Conservation (phyloP, 2,888 invertebrate species). For the Ormyrus labotus region DNA sequence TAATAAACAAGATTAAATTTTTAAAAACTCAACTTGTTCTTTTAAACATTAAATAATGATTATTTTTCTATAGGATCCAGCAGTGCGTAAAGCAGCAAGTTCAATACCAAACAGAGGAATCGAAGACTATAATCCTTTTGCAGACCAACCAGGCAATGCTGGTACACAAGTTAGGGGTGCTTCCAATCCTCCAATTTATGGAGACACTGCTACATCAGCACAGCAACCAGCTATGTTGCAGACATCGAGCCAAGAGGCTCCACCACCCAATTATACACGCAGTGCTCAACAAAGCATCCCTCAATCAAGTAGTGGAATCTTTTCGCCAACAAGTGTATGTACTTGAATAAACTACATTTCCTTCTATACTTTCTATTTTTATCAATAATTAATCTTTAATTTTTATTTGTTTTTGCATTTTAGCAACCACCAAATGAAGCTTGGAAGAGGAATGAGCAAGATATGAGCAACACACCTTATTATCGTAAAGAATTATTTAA, state of each 20-base stretch:
- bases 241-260: conserved; percentile 80
- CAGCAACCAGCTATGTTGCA: conserved; percentile 89
- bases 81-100: conserved; percentile 93
- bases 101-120: conserved; percentile 85
- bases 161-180: conserved; percentile 76
- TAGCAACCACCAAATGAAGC: conserved; percentile 54
- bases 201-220: conserved; percentile 59
- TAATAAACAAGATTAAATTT: too few species aligned
- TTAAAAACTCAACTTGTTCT: too few species aligned
- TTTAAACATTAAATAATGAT: neutral
- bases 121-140: conserved; percentile 97
- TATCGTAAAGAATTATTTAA: conserved; percentile 71
- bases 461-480: conserved; percentile 75
- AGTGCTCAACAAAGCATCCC: conserved; percentile 79
- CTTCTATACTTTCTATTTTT: conserved; percentile 23
- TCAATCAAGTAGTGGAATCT: conserved; percentile 62
- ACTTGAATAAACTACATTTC: conserved; percentile 7
- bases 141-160: conserved; percentile 82
- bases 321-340: conserved; percentile 68
- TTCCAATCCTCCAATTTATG: conserved; percentile 77
- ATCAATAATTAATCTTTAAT: neutral
- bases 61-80: conserved; percentile 86
- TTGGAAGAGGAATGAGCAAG: conserved; percentile 54
- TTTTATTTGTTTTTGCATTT: conserved; percentile 31
- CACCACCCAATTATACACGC: conserved; percentile 81